Evolutionary conservation across 2,888 invertebrate species (phyloP).

Genomic region (Watsonalla binaria): DNA sequence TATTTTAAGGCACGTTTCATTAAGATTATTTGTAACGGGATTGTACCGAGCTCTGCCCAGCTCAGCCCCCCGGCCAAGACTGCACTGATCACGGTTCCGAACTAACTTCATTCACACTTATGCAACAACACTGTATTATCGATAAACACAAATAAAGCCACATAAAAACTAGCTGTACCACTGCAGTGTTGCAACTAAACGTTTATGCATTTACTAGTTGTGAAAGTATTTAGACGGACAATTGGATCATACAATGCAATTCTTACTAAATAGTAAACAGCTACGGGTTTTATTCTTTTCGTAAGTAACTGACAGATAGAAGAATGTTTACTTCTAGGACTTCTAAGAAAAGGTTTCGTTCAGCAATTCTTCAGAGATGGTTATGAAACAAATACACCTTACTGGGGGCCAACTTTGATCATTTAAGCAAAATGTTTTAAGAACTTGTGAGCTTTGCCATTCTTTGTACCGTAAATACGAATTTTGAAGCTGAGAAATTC

Average conservation of each 20-base stretch:
- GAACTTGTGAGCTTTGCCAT: too few relatives aligned
- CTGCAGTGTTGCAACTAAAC: slow-evolving; percentile 12
- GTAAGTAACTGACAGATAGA: too few relatives aligned
- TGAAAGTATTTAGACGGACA: background rate
- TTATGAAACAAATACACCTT: too few relatives aligned
- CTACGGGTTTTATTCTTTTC: too few relatives aligned
- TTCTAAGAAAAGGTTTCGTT: too few relatives aligned
- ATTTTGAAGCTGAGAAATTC: too few relatives aligned
- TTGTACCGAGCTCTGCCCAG: slow-evolving; percentile 35
- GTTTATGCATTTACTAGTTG: background rate
- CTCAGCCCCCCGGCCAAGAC: slow-evolving; percentile 41
- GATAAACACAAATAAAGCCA: slow-evolving; percentile 29
- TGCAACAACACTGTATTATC: slow-evolving; percentile 55
- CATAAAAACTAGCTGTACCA: slow-evolving; percentile 30
- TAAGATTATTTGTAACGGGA: slow-evolving; percentile 7
- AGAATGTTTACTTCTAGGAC: too few relatives aligned
- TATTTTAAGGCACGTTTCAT: slow-evolving; percentile 9
- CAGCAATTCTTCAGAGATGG: too few relatives aligned
- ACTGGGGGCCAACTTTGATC: too few relatives aligned
- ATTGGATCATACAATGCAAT: background rate
- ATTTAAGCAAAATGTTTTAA: too few relatives aligned
- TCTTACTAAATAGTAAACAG: too few relatives aligned
- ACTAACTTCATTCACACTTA: slow-evolving; percentile 45
- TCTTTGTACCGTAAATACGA: too few relatives aligned
- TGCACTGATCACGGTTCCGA: slow-evolving; percentile 39